Percentiles rank a stretch among this genome's conserved stretches.
phyloP scores from a whole-genome alignment of 2,113 vertebrate genomes.

The Caranx melampygus region DNA sequence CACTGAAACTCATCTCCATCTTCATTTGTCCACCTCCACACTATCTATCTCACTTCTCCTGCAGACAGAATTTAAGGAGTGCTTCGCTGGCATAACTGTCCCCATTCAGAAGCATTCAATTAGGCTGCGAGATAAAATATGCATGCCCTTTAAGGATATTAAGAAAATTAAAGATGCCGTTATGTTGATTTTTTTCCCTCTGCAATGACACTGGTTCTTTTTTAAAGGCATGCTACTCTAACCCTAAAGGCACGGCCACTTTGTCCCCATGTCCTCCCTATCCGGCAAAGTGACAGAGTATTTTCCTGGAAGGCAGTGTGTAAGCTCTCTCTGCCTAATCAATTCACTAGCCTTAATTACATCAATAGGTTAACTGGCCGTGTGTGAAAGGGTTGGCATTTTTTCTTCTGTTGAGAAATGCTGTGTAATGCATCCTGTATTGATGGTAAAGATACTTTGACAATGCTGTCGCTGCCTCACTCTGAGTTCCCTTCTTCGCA shows the following conservation, averaged over 20 bases:
- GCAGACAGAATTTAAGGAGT: constrained; percentile 63
- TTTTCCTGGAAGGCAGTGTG: constrained; percentile 73
- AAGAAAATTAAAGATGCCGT: constrained; percentile 54
- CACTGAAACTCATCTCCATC: constrained; percentile 32
- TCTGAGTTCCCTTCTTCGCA: constrained; percentile 10
- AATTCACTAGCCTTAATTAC: constrained; percentile 82
- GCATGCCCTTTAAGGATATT: constrained; percentile 54
- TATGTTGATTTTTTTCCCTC: background rate
- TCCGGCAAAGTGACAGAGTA: constrained; percentile 59
- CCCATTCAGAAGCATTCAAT: constrained; percentile 52
- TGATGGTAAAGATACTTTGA: constrained; percentile 49
- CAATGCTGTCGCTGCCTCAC: constrained; percentile 10
- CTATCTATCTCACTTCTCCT: constrained; percentile 53
- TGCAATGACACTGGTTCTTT: constrained; percentile 32
- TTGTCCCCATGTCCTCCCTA: constrained; percentile 34
- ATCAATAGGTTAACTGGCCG: constrained; percentile 81
- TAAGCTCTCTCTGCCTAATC: constrained; percentile 63
- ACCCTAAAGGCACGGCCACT: background rate
- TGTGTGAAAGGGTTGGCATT: constrained; percentile 61
- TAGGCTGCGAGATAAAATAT: constrained; percentile 56
- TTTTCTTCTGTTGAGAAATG: constrained; percentile 53
- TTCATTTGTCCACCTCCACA: constrained; percentile 42
- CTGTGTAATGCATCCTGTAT: constrained; percentile 60
- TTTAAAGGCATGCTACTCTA: constrained; percentile 34
- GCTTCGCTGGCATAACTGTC: constrained; percentile 72